A percentile compares a stretch with the other conserved stretches of the same genome.
Conservation (phyloP, 2,113 vertebrate species). For the Oncorhynchus clarkii region DNA sequence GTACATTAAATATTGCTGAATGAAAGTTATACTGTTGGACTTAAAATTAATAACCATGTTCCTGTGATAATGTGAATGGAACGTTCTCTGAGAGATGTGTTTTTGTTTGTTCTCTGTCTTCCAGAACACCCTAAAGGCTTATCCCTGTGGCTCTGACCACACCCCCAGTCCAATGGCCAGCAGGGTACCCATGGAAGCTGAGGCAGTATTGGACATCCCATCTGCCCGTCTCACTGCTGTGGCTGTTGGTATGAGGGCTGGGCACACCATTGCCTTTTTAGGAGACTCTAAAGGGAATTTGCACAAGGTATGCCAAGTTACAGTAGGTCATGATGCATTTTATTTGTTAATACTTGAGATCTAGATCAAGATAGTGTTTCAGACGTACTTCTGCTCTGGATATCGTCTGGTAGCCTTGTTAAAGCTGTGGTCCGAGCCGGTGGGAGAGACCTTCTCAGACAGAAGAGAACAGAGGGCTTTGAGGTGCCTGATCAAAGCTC, state of each 20-base stretch:
- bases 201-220: conserved; percentile 75
- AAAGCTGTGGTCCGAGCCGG: too few species aligned
- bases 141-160: conserved; percentile 96
- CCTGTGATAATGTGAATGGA: background rate
- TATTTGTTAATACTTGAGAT: background rate
- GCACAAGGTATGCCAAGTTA: conserved; percentile 78
- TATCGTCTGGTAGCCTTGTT: background rate
- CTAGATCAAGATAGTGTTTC: conserved; percentile 13
- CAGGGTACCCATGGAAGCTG: conserved; percentile 75
- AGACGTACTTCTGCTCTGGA: conserved; percentile 7
- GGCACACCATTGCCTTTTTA: conserved; percentile 88
- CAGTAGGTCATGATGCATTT: background rate
- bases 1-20: background rate
- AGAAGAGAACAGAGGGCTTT: conserved; percentile 25
- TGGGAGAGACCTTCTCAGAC: too few species aligned
- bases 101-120: conserved; percentile 18
- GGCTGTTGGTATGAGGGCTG: conserved; percentile 82
- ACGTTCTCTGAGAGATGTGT: background rate
- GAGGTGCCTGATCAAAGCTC: conserved; percentile 50
- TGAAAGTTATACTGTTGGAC: background rate
- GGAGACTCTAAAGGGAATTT: conserved; percentile 88
- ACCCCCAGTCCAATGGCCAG: conserved; percentile 97
- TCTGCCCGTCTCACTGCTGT: conserved; percentile 85
- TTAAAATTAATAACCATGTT: background rate
- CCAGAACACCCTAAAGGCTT: conserved; percentile 91